Evolutionary conservation across 2,888 invertebrate genomes (phyloP).

Genomic region (Rambutsinella grinnellia): DNA sequence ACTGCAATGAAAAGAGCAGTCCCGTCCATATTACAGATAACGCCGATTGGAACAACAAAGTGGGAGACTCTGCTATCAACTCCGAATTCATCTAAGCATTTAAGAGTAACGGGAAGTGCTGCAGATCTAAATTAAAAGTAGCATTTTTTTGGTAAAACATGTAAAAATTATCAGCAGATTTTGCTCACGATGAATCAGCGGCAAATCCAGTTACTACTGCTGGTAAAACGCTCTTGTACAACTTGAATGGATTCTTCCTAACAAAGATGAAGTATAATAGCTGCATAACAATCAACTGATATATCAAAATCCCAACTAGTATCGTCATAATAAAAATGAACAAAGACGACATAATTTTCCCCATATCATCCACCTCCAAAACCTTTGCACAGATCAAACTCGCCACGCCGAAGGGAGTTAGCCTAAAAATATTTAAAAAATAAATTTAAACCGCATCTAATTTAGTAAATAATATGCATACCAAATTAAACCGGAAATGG

Average conservation of each 20-base stretch:
- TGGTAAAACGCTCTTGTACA: conserved; percentile 85
- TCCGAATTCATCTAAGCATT: conserved; percentile 85
- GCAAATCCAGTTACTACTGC: conserved; percentile 90
- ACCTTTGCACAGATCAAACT: conserved; percentile 88
- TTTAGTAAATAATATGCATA: conserved; percentile 63
- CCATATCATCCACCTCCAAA: conserved; percentile 78
- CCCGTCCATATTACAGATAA: conserved; percentile 94
- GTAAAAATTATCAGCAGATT: not conserved
- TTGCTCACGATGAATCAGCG: conserved; percentile 88
- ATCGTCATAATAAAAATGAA: conserved; percentile 84
- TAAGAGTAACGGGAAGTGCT: conserved; percentile 88
- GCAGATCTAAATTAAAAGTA: conserved; percentile 77
- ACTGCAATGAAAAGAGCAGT: conserved; percentile 90
- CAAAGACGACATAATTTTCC: conserved; percentile 71
- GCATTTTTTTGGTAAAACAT: not conserved
- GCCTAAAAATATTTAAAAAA: conserved; percentile 69
- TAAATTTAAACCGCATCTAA: not conserved
- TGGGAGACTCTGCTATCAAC: conserved; percentile 86
- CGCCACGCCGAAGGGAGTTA: conserved; percentile 86
- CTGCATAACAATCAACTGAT: conserved; percentile 88
- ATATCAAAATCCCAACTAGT: conserved; percentile 83
- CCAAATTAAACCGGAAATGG: conserved; percentile 96
- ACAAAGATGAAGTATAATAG: conserved; percentile 84
- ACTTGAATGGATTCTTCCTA: conserved; percentile 87
- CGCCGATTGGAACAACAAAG: conserved; percentile 80